These are phyloP conservation scores for Agriopis aurantiaria DNA, from an alignment of 2,888 invertebrate genomes.

Conservation along the genomic window DNA sequence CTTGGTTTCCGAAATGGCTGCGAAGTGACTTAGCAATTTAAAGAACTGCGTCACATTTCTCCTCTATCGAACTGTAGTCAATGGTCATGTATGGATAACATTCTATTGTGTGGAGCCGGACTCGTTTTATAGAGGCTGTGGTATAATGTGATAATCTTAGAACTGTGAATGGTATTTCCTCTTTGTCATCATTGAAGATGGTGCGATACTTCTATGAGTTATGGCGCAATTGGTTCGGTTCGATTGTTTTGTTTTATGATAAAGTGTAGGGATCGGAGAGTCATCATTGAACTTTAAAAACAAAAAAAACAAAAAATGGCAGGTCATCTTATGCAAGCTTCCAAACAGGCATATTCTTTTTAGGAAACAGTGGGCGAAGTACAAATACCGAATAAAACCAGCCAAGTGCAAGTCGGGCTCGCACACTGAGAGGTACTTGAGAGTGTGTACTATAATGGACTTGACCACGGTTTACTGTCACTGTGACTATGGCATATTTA, in stretches of 20 bases:
- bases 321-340: too few relatives aligned
- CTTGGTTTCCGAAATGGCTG: too few relatives aligned
- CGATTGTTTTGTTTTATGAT: slow-evolving; percentile 5
- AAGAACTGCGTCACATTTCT: not conserved
- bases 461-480: too few relatives aligned
- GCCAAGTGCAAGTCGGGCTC: too few relatives aligned
- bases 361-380: too few relatives aligned
- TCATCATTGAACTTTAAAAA: not conserved
- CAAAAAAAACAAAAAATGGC: too few relatives aligned
- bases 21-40: too few relatives aligned
- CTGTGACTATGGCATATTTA: too few relatives aligned
- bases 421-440: too few relatives aligned
- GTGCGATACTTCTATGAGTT: slow-evolving; percentile 27
- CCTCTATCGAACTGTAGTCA: not conserved
- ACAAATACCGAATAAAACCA: too few relatives aligned
- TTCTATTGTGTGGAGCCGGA: slow-evolving; percentile 48
- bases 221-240: not conserved
- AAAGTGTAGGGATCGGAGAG: not conserved
- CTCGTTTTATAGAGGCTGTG: slow-evolving; percentile 25
- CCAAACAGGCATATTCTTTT: too few relatives aligned
- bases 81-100: slow-evolving; percentile 18
- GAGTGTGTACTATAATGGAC: too few relatives aligned
- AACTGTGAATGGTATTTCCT: slow-evolving; percentile 29
- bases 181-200: slow-evolving; percentile 29
- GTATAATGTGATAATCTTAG: slow-evolving; percentile 32